Conservation (phyloP, 2,797 vertebrate species). For the Fistularia commersonii region DNA sequence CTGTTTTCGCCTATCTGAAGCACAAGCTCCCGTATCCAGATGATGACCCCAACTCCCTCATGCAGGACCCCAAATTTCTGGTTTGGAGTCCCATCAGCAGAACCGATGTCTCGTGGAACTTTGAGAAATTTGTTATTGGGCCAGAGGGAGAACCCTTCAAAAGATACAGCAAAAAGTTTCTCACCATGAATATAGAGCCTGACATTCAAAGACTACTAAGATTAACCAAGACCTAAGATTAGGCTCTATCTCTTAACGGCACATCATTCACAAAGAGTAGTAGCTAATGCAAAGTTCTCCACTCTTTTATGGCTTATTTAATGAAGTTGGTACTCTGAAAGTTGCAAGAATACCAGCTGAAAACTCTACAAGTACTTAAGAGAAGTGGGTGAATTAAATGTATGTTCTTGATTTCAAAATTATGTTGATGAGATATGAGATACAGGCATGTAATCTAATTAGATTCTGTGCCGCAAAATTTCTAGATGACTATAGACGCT, state of each 20-base stretch:
- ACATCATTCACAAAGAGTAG: constrained; percentile 26
- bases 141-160: constrained; percentile 96
- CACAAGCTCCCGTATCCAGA: constrained; percentile 89
- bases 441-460: not conserved
- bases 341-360: constrained; percentile 74
- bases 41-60: constrained; percentile 81
- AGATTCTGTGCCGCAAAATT: not conserved
- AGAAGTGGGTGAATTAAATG: constrained; percentile 43
- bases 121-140: constrained; percentile 96
- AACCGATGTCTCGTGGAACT: constrained; percentile 94
- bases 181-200: constrained; percentile 85
- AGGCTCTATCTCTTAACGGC: constrained; percentile 27
- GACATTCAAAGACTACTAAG: constrained; percentile 93
- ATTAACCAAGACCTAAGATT: constrained; percentile 84
- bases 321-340: constrained; percentile 86
- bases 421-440: too few species aligned
- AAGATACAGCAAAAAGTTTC: constrained; percentile 88
- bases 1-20: constrained; percentile 94
- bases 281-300: constrained; percentile 29
- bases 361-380: constrained; percentile 76
- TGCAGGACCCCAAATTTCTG: constrained; percentile 85
- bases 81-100: constrained; percentile 89
- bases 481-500: not conserved
- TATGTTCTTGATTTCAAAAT: too few species aligned
- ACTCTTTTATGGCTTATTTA: constrained; percentile 77